These are phyloP conservation scores for Myotis myotis DNA, from an alignment of 2,797 vertebrate genomes.

Conservation along the genomic window DNA sequence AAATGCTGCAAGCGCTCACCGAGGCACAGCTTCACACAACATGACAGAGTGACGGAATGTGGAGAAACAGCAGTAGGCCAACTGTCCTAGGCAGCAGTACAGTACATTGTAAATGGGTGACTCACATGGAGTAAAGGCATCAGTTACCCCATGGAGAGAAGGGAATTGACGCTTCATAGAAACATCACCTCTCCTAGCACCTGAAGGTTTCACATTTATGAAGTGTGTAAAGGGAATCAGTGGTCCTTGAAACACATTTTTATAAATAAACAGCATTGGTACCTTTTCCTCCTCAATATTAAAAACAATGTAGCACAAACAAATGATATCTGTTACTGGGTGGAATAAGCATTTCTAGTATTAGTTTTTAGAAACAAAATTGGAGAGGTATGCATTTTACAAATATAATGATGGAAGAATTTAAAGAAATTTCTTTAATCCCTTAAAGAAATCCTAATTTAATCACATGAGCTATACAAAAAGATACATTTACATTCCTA, in stretches of 20 bases:
- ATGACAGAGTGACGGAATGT: not conserved
- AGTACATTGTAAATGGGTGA: not conserved
- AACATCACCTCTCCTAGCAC: not conserved
- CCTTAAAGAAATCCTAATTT: not conserved
- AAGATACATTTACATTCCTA: not conserved
- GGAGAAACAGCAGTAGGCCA: not conserved
- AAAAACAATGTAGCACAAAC: not conserved
- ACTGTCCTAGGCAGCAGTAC: not conserved
- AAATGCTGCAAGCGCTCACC: accelerated
- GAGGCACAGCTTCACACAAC: not conserved
- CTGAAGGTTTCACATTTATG: not conserved
- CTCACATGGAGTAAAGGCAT: not conserved
- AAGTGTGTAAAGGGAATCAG: not conserved
- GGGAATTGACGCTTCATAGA: not conserved
- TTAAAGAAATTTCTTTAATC: not conserved
- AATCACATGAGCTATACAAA: not conserved
- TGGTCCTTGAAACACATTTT: constrained; percentile 28
- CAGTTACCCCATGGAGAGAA: not conserved
- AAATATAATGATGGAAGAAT: not conserved
- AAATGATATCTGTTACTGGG: not conserved
- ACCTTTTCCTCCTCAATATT: not conserved
- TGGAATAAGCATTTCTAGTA: not conserved
- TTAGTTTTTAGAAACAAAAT: not conserved
- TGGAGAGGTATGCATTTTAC: not conserved
- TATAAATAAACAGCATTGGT: not conserved